A percentile compares a stretch with the other conserved stretches of the same genome.
phyloP scores from a whole-genome alignment of 2,797 vertebrate genomes.

The Pseudochromis fuscus region DNA sequence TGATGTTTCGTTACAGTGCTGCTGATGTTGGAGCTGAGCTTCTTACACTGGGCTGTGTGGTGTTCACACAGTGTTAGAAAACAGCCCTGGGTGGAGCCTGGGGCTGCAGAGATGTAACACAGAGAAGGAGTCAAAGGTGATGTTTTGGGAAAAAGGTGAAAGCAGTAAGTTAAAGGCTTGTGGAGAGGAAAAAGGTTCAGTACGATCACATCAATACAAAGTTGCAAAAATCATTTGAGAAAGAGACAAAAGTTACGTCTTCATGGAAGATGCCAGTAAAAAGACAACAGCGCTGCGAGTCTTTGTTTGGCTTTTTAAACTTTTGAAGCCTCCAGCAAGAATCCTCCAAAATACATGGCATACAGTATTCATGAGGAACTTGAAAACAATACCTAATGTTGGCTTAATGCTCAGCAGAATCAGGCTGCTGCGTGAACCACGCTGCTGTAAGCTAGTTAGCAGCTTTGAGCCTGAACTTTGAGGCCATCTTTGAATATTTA shows the following conservation, averaged over 20 bases:
- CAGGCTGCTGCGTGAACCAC: constrained; percentile 8
- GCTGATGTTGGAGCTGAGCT: not conserved
- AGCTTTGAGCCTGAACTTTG: constrained; percentile 49
- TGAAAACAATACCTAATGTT: constrained; percentile 47
- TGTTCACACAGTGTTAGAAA: constrained; percentile 8
- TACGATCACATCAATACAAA: constrained; percentile 1
- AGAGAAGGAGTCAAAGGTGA: constrained; percentile 19
- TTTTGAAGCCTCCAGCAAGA: constrained; percentile 32
- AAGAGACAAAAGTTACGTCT: constrained; percentile 10
- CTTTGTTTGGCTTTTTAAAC: constrained; percentile 21
- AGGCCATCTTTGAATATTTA: constrained; percentile 53
- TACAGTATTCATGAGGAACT: constrained; percentile 25
- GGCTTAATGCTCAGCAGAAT: constrained; percentile 33
- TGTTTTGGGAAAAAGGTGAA: constrained; percentile 10
- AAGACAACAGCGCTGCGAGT: constrained; percentile 6
- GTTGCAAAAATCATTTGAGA: constrained; percentile 15
- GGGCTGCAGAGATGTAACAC: constrained; percentile 31
- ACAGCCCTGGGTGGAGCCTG: constrained; percentile 26
- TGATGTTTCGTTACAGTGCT: not conserved
- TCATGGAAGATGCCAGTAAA: constrained; percentile 4
- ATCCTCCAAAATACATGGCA: constrained; percentile 6
- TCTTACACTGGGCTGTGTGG: not conserved
- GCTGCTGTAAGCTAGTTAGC: constrained; percentile 39
- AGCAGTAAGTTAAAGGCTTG: constrained; percentile 19
- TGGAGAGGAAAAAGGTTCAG: not conserved